A percentile compares a stretch with the other conserved stretches of the same genome.
Evolutionary conservation across 2,797 vertebrate genomes (phyloP).

Genomic region (Argyrosomus regius): DNA sequence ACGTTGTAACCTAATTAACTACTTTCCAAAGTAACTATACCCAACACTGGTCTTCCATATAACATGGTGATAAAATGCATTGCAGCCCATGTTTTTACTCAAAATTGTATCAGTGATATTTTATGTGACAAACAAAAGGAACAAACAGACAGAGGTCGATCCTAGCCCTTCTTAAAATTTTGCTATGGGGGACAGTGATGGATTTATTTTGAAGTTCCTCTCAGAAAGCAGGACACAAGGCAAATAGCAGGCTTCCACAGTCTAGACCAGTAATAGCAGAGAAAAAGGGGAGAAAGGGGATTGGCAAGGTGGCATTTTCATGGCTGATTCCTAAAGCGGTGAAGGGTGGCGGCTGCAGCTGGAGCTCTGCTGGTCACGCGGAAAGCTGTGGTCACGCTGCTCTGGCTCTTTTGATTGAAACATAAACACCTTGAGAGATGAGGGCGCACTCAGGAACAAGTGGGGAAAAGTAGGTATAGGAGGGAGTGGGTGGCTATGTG

Average conservation of each 20-base stretch:
- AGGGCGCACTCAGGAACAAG: slow-evolving; percentile 52
- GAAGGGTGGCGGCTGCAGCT: slow-evolving; percentile 49
- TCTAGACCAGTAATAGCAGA: slow-evolving; percentile 16
- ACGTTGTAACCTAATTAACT: too few relatives aligned
- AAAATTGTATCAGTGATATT: slow-evolving; percentile 11
- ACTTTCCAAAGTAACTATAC: too few relatives aligned
- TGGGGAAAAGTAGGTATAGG: slow-evolving; percentile 37
- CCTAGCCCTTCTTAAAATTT: slow-evolving; percentile 20
- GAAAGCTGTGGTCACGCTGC: slow-evolving; percentile 74
- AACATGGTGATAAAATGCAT: slow-evolving; percentile 9
- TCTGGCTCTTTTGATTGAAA: slow-evolving; percentile 84
- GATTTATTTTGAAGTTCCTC: slow-evolving; percentile 59
- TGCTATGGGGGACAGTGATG: slow-evolving; percentile 47
- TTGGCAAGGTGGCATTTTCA: slow-evolving; percentile 42
- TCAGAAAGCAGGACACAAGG: slow-evolving; percentile 34
- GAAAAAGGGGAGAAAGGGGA: slow-evolving; percentile 4
- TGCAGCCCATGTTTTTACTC: slow-evolving; percentile 9
- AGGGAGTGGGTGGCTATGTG: background rate
- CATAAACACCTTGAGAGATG: slow-evolving; percentile 83
- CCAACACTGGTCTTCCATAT: background rate
- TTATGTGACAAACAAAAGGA: slow-evolving; percentile 35
- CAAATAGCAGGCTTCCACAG: slow-evolving; percentile 35
- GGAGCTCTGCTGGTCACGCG: slow-evolving; percentile 62
- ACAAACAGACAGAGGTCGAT: slow-evolving; percentile 40
- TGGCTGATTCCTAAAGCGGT: slow-evolving; percentile 51